Base-by-base conservation (phyloP, 2,113 vertebrate species). In the Antennarius striatus region DNA sequence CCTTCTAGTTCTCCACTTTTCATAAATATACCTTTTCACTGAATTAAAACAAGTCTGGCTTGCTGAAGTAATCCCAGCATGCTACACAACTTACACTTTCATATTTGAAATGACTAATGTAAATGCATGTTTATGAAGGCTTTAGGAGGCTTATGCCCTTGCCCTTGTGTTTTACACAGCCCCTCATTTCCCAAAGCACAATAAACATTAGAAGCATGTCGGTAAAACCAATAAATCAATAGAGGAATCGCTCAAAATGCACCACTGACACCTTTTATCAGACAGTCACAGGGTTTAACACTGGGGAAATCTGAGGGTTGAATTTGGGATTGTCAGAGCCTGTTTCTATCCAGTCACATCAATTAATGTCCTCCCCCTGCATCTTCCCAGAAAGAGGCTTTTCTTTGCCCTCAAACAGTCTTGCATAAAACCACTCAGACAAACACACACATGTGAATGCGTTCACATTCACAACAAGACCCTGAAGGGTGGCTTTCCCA, bases 401-500 rank as follows among this genome's bases (percentile, higher is more conserved):
- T 68, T 60, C 61, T 69, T 47, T 73, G 61, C 68, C 66, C 55
- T 55, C 28, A 72, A 76, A 81, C 71, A 77, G 60, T 65, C 40
- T 74, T 30, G 72, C 42, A 73, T 48, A 63, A 73, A 60, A 55
- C 32, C 32, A 57, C 32, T 67, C 40, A 65, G n/a, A 67, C 60
- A 73, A 60, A 73, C 29, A 55, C 40, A 57, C 67, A 39, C 28
- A 52, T 6, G 61, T 39, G 49, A 36, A 55, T 63, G 30, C 16
- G 47, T 17, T 48, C n/a, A 64, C 16, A 50, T 17, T 48, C n/a
- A 64, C 69, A 74, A 64, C 40, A 73, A 64, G 32, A 68, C 64
- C 86, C 87, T 65, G 71, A 56, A 80, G 86, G 75, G 59, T 6
- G 88, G 86, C 83, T 85, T 88, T 82, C 83, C 90, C 77, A 77